Base-by-base conservation (phyloP, 2,888 invertebrate genomes). In the Sinhomidia bicolor region DNA sequence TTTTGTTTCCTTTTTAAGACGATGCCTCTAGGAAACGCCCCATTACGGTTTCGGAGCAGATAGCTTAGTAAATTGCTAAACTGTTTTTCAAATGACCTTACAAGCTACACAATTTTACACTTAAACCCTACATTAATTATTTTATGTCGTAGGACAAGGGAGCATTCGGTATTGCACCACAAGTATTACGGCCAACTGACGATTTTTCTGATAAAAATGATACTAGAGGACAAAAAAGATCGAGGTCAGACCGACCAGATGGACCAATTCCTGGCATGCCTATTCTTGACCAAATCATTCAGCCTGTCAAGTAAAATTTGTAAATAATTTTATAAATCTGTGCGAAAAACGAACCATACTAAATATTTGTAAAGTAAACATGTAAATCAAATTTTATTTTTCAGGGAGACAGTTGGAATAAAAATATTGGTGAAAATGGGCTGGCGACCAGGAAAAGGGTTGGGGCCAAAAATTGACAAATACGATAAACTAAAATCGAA, bases 131-230 rank as follows among this genome's bases (percentile, higher is more conserved):
- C 10, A 6, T 51, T 29, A 41, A 54, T 79, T 17, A 36, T 41
- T 65, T 10, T 17, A 7, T 54, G 17, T 89, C 90, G 9, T 91
- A 95, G 95, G 99, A 99, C 93, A 95, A 97, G 29, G 96, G 97
- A 1, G 97, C 98, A 93, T 97, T 97, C 94, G 99, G 99, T 20
- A 98, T 99, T 92, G 99, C 99, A 0, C 99, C 99, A 0, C 96
- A 96, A 90, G 95, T 96, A 0, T 95, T 99, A 89, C 95, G 96
- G 92, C 96, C 98, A 0, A 96, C 96, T 0, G 95, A 95, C 14
- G 96, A 97, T 91, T 99, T 97, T 93, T 95, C 95, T 32, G 92
- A 93, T 91, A 92, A 93, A 29, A 89, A 68, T 32, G 91, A 90
- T 6, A 92, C 92, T 79, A 81, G 76, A 65, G 86, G 89, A 17